A percentile compares a stretch with the other conserved stretches of the same genome.
Evolutionary conservation across 1,140 invertebrate species (phyloP).

Genomic region (Lasioglossum baleicum): DNA sequence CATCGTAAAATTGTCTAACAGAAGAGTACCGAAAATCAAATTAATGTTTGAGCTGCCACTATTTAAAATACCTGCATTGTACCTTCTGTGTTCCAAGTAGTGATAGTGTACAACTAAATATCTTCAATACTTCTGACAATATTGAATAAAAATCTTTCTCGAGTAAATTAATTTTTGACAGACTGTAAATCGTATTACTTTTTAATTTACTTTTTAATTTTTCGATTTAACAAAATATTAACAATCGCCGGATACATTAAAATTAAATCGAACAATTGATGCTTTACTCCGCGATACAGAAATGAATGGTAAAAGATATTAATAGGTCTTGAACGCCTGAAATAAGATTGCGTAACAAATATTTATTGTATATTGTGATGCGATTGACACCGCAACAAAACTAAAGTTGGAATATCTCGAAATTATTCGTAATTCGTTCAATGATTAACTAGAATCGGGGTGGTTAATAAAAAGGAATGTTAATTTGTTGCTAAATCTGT

Average conservation of each 20-base stretch:
- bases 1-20: constrained; percentile 5
- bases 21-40: constrained; percentile 26
- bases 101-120: constrained; percentile 9
- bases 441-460: too few relatives aligned
- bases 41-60: constrained; percentile 42
- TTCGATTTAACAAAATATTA: constrained; percentile 24
- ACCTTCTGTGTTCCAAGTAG: neutral
- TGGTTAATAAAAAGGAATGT: too few relatives aligned
- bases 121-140: neutral
- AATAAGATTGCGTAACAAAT: constrained; percentile 46
- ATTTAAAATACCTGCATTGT: constrained; percentile 30
- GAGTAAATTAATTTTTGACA: neutral
- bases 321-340: constrained; percentile 34
- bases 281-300: constrained; percentile 16
- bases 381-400: too few relatives aligned
- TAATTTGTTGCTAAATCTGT: too few relatives aligned
- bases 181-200: constrained; percentile 1
- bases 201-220: neutral
- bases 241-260: constrained; percentile 6
- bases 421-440: too few relatives aligned
- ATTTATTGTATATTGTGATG: constrained; percentile 43
- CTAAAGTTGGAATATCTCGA: too few relatives aligned
- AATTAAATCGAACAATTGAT: constrained; percentile 14
- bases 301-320: constrained; percentile 26
- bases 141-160: neutral